These are phyloP conservation scores for Melopsittacus undulatus DNA, from an alignment of 2,797 vertebrate species.

Conservation along the genomic window DNA sequence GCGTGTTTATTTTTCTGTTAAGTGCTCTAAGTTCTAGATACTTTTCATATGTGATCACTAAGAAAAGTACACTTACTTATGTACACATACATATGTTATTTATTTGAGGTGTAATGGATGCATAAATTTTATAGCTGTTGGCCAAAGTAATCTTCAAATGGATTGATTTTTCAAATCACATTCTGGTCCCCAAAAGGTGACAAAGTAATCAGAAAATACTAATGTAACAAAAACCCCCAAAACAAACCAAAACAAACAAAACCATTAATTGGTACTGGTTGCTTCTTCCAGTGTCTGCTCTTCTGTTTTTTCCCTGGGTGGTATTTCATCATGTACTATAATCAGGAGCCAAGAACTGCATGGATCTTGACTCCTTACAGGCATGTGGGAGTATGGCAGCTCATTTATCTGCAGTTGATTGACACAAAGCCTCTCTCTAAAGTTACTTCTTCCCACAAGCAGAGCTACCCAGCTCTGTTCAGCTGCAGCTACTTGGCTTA, in stretches of 20 bases:
- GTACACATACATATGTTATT: not conserved
- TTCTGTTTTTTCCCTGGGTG: not conserved
- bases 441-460: not conserved
- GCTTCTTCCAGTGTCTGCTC: not conserved
- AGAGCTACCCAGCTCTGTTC: not conserved
- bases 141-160: not conserved
- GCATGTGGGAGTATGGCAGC: fast-evolving
- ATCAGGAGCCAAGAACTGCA: not conserved
- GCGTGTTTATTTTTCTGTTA: not conserved
- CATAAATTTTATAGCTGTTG: not conserved
- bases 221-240: not conserved
- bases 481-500: not conserved
- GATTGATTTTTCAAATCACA: not conserved
- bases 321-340: not conserved
- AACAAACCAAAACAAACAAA: not conserved
- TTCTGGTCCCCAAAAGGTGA: not conserved
- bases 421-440: not conserved
- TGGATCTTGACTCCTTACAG: not conserved
- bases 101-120: not conserved
- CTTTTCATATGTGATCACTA: not conserved
- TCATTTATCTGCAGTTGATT: not conserved
- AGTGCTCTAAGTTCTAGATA: not conserved
- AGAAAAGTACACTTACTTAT: not conserved
- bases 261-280: not conserved
- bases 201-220: not conserved